Percentiles rank a stretch among this genome's conserved stretches.
Evolutionary conservation across 2,113 vertebrate genomes (phyloP).

Genomic region (Centropristis striata): DNA sequence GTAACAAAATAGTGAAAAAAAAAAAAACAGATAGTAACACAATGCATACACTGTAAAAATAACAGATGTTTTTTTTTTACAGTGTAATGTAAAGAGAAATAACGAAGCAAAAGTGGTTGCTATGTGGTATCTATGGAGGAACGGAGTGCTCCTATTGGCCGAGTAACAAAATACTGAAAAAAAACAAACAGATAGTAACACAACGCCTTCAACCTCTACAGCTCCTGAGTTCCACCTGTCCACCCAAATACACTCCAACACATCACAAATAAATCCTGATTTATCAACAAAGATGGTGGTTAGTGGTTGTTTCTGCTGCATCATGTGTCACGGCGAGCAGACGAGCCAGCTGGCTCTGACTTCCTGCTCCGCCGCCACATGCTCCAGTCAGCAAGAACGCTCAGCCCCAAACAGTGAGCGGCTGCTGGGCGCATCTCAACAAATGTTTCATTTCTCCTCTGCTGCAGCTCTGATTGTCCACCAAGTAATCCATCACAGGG

Average conservation of each 20-base stretch:
- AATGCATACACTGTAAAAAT: too few relatives aligned
- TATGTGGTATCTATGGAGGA: too few relatives aligned
- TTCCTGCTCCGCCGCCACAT: constrained; percentile 23
- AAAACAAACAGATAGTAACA: too few relatives aligned
- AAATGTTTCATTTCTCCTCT: constrained; percentile 27
- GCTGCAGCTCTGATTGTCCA: constrained; percentile 22
- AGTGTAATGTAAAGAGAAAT: too few relatives aligned
- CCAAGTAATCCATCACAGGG: constrained; percentile 36
- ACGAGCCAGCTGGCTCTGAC: constrained; percentile 52
- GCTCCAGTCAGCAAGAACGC: constrained; percentile 61
- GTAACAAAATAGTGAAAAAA: too few relatives aligned
- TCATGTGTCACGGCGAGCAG: constrained; percentile 54
- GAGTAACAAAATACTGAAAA: too few relatives aligned
- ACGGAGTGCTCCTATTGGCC: too few relatives aligned
- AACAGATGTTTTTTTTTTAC: too few relatives aligned
- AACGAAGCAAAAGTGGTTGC: too few relatives aligned
- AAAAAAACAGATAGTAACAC: too few relatives aligned
- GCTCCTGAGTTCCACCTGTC: not conserved
- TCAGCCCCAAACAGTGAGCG: constrained; percentile 23
- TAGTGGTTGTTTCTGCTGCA: constrained; percentile 44
- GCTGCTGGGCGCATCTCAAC: constrained; percentile 21
- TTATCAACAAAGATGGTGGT: constrained; percentile 2
- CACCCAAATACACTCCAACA: not conserved
- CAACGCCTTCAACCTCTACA: not conserved
- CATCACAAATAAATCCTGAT: not conserved